phyloP scores from a whole-genome alignment of 1,140 invertebrate genomes.

The Leptestheria dahalacensis region DNA sequence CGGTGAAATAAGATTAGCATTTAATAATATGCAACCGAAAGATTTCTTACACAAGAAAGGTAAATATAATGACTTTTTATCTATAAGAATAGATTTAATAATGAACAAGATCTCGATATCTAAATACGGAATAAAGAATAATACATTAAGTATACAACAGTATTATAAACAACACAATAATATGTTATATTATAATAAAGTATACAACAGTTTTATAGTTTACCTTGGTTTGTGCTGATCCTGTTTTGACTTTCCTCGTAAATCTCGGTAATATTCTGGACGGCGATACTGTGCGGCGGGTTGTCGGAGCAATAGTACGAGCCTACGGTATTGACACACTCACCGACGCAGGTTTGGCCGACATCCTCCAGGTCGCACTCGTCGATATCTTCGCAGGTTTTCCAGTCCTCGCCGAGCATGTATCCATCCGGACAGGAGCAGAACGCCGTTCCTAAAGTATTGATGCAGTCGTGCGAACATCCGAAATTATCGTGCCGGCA shows the following conservation, averaged over 20 bases:
- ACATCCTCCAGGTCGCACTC: slow-evolving; percentile 37
- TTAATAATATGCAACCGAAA: no score
- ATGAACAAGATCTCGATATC: no score
- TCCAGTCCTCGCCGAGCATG: slow-evolving; percentile 32
- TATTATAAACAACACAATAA: no score
- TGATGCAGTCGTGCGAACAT: slow-evolving; percentile 41
- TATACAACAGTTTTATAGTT: no score
- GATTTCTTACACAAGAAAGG: no score
- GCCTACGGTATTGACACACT: slow-evolving; percentile 62
- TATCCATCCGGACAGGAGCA: slow-evolving; percentile 40
- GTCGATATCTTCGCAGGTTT: slow-evolving; percentile 34
- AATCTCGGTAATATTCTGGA: background rate
- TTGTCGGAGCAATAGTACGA: slow-evolving; percentile 49
- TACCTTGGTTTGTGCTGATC: no score
- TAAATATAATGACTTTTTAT: no score
- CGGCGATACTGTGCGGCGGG: background rate
- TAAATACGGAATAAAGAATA: no score
- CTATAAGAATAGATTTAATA: no score
- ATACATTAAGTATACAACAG: no score
- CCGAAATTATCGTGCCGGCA: slow-evolving; percentile 28
- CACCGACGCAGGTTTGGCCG: slow-evolving; percentile 25
- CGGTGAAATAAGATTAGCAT: no score
- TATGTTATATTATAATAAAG: no score
- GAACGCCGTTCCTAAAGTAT: slow-evolving; percentile 36
- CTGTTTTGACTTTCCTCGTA: background rate